phyloP scores from a whole-genome alignment of 2,888 invertebrate species.

The Panzeria rudis region DNA sequence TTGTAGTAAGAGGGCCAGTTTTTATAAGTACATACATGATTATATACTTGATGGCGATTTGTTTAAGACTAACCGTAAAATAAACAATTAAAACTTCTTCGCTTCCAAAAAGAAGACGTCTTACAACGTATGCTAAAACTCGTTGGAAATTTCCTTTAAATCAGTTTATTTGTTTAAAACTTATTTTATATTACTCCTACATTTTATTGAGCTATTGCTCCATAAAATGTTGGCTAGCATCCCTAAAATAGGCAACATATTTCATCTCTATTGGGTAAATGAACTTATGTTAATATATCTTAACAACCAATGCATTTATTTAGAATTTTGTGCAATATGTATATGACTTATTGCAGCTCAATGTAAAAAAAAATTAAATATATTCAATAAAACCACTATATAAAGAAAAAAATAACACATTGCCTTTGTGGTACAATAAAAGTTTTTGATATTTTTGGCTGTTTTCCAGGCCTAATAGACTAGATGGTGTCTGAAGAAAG shows the following conservation, averaged over 20 bases:
- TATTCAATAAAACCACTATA: not conserved
- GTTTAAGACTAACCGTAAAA: too few relatives aligned
- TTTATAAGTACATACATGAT: too few relatives aligned
- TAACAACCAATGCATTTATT: not conserved
- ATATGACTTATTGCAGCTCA: not conserved
- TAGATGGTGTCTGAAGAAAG: constrained; percentile 27
- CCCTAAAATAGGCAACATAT: constrained; percentile 28
- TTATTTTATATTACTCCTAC: not conserved
- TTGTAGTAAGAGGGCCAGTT: too few relatives aligned
- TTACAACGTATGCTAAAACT: too few relatives aligned
- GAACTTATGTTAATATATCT: not conserved
- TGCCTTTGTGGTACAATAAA: constrained; percentile 9
- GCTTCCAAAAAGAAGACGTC: too few relatives aligned
- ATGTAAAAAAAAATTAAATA: not conserved
- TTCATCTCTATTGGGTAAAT: not conserved
- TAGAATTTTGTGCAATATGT: not conserved
- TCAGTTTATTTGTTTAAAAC: not conserved
- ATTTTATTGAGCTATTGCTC: not conserved
- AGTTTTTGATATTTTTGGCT: constrained; percentile 40
- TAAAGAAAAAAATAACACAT: not conserved
- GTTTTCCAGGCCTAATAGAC: constrained; percentile 41
- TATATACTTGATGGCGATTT: too few relatives aligned
- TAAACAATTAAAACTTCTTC: too few relatives aligned
- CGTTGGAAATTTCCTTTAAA: not conserved
- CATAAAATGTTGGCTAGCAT: not conserved